A percentile compares a stretch with the other conserved stretches of the same genome.
These are phyloP conservation scores for Upupa epops DNA, from an alignment of 2,113 vertebrate species.

Conservation along the genomic window DNA sequence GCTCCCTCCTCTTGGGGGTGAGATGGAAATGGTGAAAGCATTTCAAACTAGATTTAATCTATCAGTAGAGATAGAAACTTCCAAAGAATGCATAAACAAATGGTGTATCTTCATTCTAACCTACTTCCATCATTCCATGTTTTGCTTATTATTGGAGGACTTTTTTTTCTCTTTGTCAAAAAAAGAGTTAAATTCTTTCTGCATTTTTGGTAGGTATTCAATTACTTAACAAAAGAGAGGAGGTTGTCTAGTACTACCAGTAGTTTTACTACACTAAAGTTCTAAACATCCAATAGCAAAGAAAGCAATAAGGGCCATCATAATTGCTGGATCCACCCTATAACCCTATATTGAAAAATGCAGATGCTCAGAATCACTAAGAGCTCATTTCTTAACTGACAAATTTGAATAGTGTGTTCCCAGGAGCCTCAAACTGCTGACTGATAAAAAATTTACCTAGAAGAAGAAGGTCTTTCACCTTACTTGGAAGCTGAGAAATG, in stretches of 20 bases:
- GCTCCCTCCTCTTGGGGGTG: background rate
- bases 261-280: background rate
- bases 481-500: background rate
- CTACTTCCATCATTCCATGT: background rate
- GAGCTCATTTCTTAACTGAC: background rate
- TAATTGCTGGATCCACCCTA: background rate
- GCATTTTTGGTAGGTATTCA: background rate
- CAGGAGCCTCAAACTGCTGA: background rate
- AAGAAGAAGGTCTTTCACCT: background rate
- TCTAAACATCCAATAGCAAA: background rate
- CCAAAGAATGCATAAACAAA: background rate
- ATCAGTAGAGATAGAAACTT: background rate
- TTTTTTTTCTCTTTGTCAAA: background rate
- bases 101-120: background rate
- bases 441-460: background rate
- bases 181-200: background rate
- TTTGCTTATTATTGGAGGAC: fast-evolving
- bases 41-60: background rate
- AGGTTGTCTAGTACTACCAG: background rate
- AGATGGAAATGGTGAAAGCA: background rate
- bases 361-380: background rate
- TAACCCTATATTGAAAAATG: background rate
- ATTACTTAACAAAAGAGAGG: background rate
- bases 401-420: background rate
- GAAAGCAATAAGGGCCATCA: background rate